A percentile compares a stretch with the other conserved stretches of the same genome.
Evolutionary conservation across 2,888 invertebrate species (phyloP).

Genomic region (Standfussiana lucernea): DNA sequence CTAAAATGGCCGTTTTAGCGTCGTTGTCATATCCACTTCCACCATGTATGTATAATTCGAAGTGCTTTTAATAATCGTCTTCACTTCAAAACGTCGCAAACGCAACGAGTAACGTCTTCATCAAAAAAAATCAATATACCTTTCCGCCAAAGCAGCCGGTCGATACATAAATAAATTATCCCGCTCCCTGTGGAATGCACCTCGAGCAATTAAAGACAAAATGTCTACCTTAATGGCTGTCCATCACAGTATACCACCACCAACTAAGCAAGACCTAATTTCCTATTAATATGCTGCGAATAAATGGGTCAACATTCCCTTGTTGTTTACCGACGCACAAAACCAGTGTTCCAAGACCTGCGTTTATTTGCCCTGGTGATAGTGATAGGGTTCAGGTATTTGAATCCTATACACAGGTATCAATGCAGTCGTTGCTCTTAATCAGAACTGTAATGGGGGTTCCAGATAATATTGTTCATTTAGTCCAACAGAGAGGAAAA

Average conservation of each 20-base stretch:
- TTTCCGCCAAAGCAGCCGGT: conserved; percentile 9
- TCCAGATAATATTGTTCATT: conserved; percentile 39
- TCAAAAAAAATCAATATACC: background rate
- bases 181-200: conserved; percentile 63
- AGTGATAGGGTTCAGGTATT: conserved; percentile 28
- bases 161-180: conserved; percentile 56
- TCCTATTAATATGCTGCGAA: background rate
- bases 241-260: conserved; percentile 39
- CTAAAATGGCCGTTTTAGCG: too few species aligned
- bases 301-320: background rate
- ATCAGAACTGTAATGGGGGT: conserved; percentile 41
- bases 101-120: background rate
- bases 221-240: conserved; percentile 63
- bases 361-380: background rate
- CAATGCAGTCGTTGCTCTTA: conserved; percentile 46
- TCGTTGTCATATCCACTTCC: too few species aligned
- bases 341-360: conserved; percentile 27
- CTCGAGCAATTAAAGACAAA: conserved; percentile 67
- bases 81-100: background rate
- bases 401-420: conserved; percentile 36
- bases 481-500: conserved; percentile 15
- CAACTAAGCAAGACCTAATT: conserved; percentile 15
- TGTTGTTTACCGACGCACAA: background rate
- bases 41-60: too few species aligned
- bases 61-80: background rate